Base-by-base conservation (phyloP, 2,113 vertebrate genomes). In the Pagrus major region DNA sequence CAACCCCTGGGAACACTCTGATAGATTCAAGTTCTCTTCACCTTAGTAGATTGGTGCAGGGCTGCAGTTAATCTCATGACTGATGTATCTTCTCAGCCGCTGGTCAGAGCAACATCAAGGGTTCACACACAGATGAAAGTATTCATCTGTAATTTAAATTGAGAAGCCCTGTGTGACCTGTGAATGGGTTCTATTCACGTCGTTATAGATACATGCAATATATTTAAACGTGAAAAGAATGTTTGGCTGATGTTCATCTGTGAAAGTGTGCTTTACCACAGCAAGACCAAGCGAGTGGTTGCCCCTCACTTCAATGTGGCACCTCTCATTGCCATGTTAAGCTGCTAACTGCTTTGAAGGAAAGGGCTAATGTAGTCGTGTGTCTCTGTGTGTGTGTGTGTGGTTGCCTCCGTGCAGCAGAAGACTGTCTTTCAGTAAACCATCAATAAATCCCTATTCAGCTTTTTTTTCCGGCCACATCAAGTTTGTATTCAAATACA, bases 21-120 rank as follows among this genome's bases (percentile, higher is more conserved):
- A 83, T 65, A 61, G 71, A 73, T 80, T 85, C 56, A 75, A 86
- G 70, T 56, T 87, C 83, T 86, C 86, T 78, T 90, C 67, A 77
- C 78, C 47, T 80, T 87, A 88, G 79, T 81, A 66, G 75, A 81
- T 61, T 89, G 86, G 58, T 27, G 14, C n/a, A 83, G 69, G 68
- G 71, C 75, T 80, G 69, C 54, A 80, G 88, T 75, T 88, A 80
- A 85, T 81, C 74, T 82, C 65, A 75, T 82, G 80, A 78, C 65
- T 83, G 83, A 85, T 88, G 85, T 27, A 70, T 85, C 76, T 82
- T 65, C 59, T 74, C 70, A 64, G 80, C 72, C 52, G 31, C 65
- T 84, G 81, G 80, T 78, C 75, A 70, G 44, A 66, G 46, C 27
- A 35, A 55, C 71, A 73, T 84, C 46, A 20, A 33, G 39, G 75